Conservation (phyloP, 2,113 vertebrate species). For the Fulica atra region DNA sequence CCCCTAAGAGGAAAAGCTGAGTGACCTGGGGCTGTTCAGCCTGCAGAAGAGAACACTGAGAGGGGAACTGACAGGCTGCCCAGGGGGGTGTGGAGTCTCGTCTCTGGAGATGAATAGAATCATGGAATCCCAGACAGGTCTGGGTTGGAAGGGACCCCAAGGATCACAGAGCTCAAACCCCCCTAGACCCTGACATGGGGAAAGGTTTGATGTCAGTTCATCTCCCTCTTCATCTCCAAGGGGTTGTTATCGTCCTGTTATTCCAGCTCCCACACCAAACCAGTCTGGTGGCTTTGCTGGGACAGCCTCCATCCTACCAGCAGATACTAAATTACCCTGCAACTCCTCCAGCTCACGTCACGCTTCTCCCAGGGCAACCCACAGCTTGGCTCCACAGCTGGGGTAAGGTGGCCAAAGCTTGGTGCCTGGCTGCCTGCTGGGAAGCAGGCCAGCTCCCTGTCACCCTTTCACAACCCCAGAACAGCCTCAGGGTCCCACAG, state of each 20-base stretch:
- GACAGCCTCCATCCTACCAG: neutral
- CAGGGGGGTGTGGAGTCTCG: too few species aligned
- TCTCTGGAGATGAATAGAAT: too few species aligned
- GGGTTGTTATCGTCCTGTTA: neutral
- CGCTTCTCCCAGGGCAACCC: neutral
- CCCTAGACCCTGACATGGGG: too few species aligned
- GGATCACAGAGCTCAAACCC: too few species aligned
- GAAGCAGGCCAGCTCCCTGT: rapidly evolving
- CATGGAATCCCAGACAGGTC: too few species aligned
- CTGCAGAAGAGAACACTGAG: too few species aligned
- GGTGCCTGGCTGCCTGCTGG: neutral
- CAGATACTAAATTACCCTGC: neutral
- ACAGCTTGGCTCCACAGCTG: neutral
- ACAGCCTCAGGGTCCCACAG: rapidly evolving
- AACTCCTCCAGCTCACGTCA: neutral
- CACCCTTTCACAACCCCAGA: neutral
- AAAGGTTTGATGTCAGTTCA: neutral
- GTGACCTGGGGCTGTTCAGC: too few species aligned
- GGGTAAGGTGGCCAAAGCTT: neutral
- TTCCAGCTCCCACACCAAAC: neutral
- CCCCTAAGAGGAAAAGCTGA: too few species aligned
- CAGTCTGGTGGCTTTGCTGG: neutral
- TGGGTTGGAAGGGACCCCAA: too few species aligned
- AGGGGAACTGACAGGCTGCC: too few species aligned
- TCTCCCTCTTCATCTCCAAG: neutral